Base-by-base conservation (phyloP, 2,113 vertebrate species). In the Stomatorhinus ivindoensis region DNA sequence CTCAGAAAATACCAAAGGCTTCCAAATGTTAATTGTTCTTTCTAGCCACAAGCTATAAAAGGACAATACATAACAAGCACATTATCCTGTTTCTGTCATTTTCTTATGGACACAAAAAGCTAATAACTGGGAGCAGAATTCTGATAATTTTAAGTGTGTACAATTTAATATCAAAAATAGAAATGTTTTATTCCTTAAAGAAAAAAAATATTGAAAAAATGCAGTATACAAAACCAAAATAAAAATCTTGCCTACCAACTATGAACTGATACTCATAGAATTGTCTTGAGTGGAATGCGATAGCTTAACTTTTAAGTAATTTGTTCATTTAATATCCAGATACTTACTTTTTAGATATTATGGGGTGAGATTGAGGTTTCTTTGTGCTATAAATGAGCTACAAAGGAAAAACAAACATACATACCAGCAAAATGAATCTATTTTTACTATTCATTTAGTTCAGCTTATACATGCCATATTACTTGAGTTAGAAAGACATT, bases 31-130 rank as follows among this genome's bases (percentile, higher is more conserved):
- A 55, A 93, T 95, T 95, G 94, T 93, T 95, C 95, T 94, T 93
- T 92, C 95, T 95, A 94, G 93, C 88, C 90, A 94, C 91, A 95
- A 94, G 93, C 94, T 93, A 93, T 89, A 92, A 93, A 93, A 93
- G 94, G 94, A 92, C 94, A 94, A 92, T 95, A 93, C 93, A 93
- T 93, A 91, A 89, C 73, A 93, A 96, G 94, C 73, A 90, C 93
- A 93, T 88, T 92, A 94, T 93, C 93, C 92, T 46, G 21, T 61
- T 95, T 92, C 69, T 90, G n/a, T 95, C 92, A 94, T 93, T 94
- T 94, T 91, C 92, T 89, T 93, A 90, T 88, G 92, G 93, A 94
- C 92, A 91, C 95, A 94, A 93, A 44, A 93, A 95, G 93, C 93
- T 93, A 91, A 86, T 83, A 47, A 50, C 89, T 47, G 88, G 91